phyloP scores from a whole-genome alignment of 2,797 vertebrate genomes.

The Galago senegalensis region DNA sequence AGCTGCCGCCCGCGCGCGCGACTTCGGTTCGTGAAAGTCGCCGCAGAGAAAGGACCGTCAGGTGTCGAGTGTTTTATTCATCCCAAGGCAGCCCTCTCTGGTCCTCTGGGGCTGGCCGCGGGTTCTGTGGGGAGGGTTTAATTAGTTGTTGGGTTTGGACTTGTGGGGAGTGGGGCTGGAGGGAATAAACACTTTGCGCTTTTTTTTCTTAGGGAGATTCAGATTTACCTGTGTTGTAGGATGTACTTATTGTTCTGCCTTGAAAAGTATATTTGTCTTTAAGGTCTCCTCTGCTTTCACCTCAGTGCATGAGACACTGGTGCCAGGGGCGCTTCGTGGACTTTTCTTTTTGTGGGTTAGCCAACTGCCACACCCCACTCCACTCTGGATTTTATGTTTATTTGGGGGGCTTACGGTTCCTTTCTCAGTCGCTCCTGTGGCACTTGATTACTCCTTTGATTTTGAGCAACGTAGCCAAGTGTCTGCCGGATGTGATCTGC shows the following conservation, averaged over 20 bases:
- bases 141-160: slow-evolving; percentile 74
- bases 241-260: slow-evolving; percentile 56
- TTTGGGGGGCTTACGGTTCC: neutral
- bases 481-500: slow-evolving; percentile 32
- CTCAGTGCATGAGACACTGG: neutral
- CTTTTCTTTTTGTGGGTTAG: slow-evolving; percentile 61
- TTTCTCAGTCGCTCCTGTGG: accelerated
- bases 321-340: slow-evolving; percentile 19
- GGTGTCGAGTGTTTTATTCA: slow-evolving; percentile 81
- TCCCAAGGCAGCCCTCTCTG: neutral
- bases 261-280: slow-evolving; percentile 16
- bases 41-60: slow-evolving; percentile 78
- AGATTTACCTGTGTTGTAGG: slow-evolving; percentile 67
- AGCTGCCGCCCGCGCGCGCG: neutral
- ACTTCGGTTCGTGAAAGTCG: slow-evolving; percentile 64
- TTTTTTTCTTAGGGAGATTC: slow-evolving; percentile 6
- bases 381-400: slow-evolving; percentile 58
- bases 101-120: slow-evolving; percentile 55
- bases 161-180: slow-evolving; percentile 61
- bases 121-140: slow-evolving; percentile 65
- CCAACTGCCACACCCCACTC: neutral
- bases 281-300: neutral
- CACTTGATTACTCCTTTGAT: slow-evolving; percentile 23
- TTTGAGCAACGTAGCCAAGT: neutral
- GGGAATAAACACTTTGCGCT: slow-evolving; percentile 78